Conservation (phyloP, 2,888 invertebrate species). For the Platycheirus albimanus region DNA sequence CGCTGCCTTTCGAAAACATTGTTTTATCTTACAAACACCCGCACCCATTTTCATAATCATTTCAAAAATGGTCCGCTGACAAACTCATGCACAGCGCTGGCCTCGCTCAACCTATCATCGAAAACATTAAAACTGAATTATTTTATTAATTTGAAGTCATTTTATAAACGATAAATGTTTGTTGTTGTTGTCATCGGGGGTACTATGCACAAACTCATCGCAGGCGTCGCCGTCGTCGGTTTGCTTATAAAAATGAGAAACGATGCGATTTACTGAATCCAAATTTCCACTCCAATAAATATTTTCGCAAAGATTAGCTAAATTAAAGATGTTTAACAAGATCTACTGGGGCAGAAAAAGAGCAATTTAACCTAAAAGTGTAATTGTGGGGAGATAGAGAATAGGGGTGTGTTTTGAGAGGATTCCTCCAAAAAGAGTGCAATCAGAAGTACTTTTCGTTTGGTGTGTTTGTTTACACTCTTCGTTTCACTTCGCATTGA, state of each 20-base stretch:
- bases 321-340: not conserved
- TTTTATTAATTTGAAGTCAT: slow-evolving; percentile 6
- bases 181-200: not conserved
- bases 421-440: slow-evolving; percentile 15
- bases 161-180: slow-evolving; percentile 11
- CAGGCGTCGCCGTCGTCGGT: too few species aligned
- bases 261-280: slow-evolving; percentile 16
- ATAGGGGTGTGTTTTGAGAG: slow-evolving; percentile 8
- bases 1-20: too few species aligned
- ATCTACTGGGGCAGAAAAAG: not conserved
- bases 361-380: slow-evolving; percentile 7
- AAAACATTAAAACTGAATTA: slow-evolving; percentile 12
- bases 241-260: slow-evolving; percentile 7
- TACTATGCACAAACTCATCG: slow-evolving; percentile 11
- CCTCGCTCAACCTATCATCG: not conserved
- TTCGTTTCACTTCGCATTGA: slow-evolving; percentile 43
- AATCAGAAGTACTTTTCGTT: slow-evolving; percentile 2
- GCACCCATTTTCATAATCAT: too few species aligned
- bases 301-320: slow-evolving; percentile 39
- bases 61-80: too few species aligned
- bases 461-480: slow-evolving; percentile 40
- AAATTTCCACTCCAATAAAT: slow-evolving; percentile 43
- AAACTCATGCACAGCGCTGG: too few species aligned
- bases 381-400: too few species aligned
- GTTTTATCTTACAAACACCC: too few species aligned